Evolutionary conservation across 2,888 invertebrate species (phyloP), one percentile per base, ranked within the genome.

Genomic region (Rhorus exstirpatorius): DNA sequence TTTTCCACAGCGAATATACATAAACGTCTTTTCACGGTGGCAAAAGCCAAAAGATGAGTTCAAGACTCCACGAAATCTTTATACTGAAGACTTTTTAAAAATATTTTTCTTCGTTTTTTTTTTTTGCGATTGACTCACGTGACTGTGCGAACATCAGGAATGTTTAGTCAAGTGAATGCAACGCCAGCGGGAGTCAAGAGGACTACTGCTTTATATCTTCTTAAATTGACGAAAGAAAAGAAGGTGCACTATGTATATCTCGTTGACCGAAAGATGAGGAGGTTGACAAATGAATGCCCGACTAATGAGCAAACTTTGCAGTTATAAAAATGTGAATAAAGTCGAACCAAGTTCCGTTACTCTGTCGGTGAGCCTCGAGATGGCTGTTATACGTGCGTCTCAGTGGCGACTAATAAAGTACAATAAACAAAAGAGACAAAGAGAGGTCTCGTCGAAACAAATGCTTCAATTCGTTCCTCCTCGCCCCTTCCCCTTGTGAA

Each of bases 241-340:
- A 76, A 24, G 10, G 21, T n/a, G 7, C 21, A 44, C 51, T 35
- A 12, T 8, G 8, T 3, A 8, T 8, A 3, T 31, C 10, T 35
- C n/a, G 49, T 21, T 19, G 8, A 77, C 46, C 53, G 55, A 65
- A 35, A 80, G 70, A 75, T 74, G 70, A 67, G 80, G 72, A 68
- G 77, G 71, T 75, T 83, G 83, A 72, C 83, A 80, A 85, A 83
- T 81, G 79, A 83, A 81, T 83, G 85, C 75, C 60, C 71, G 79
- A 80, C 81, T 83, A 85, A 85, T 85, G 85, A 83, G 83, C 80
- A 83, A 75, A 83, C 85, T 83, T 85, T 67, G 80, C 21, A 65
- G 74, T 76, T 80, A 67, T 74, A 71, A 77, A 83, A 83, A 79
- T 80, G 72, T 63, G 63, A 84, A 60, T 46, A 60, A 60, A 76